Evolutionary conservation across 2,888 invertebrate genomes (phyloP).

Genomic region (Pachycephus smyrnensis): DNA sequence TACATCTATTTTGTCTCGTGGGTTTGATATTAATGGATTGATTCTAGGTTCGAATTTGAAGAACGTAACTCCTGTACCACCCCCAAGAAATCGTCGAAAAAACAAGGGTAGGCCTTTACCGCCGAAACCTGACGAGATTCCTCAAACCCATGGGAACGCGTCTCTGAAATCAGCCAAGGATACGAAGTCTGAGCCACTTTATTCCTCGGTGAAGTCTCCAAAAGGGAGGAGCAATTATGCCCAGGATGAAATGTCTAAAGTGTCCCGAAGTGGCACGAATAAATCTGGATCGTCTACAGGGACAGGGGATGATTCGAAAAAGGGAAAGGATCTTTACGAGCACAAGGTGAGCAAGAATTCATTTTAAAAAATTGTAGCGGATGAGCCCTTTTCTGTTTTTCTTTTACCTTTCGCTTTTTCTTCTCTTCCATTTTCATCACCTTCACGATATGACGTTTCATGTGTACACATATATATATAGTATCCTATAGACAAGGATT

Average conservation of each 20-base stretch:
- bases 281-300: slow-evolving; percentile 5
- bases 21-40: background rate
- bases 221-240: slow-evolving; percentile 29
- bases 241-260: slow-evolving; percentile 20
- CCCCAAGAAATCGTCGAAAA: slow-evolving; percentile 51
- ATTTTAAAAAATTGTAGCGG: background rate
- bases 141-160: slow-evolving; percentile 35
- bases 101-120: slow-evolving; percentile 56
- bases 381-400: background rate
- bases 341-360: slow-evolving; percentile 45
- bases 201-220: slow-evolving; percentile 51
- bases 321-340: slow-evolving; percentile 50
- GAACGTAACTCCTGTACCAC: slow-evolving; percentile 57
- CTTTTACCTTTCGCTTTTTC: background rate
- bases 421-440: background rate
- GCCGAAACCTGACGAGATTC: slow-evolving; percentile 54
- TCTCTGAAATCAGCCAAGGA: slow-evolving; percentile 25
- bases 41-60: slow-evolving; percentile 48
- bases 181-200: slow-evolving; percentile 49
- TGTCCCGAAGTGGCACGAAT: background rate
- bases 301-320: slow-evolving; percentile 31
- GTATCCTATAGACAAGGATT: background rate
- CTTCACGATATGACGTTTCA: background rate
- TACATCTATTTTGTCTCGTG: background rate
- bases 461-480: background rate